These are phyloP conservation scores for Branchipolynoe longqiensis DNA, from an alignment of 2,888 invertebrate species.

Conservation along the genomic window DNA sequence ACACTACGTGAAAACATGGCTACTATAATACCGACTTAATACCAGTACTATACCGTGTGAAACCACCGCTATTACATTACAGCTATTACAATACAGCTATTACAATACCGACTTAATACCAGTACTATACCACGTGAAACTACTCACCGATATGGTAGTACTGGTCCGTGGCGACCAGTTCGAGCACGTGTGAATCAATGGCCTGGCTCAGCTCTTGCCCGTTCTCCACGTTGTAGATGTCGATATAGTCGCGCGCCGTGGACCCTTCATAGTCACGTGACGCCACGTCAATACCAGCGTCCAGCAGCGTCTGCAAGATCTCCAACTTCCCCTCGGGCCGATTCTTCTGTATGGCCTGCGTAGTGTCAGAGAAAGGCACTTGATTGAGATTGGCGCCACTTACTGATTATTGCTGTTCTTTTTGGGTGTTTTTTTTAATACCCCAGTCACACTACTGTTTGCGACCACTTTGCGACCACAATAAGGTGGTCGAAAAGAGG, in stretches of 20 bases:
- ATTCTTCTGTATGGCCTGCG: conserved; percentile 64
- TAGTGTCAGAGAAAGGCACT: background rate
- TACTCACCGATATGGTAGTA: conserved; percentile 58
- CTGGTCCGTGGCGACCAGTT: conserved; percentile 67
- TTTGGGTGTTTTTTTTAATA: too few relatives aligned
- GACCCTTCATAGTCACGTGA: conserved; percentile 71
- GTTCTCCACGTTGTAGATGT: conserved; percentile 64
- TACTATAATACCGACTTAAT: too few relatives aligned
- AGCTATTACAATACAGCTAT: too few relatives aligned
- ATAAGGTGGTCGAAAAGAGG: too few relatives aligned
- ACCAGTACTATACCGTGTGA: too few relatives aligned
- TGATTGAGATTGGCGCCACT: too few relatives aligned
- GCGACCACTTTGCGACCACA: too few relatives aligned
- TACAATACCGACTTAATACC: too few relatives aligned
- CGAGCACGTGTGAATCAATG: conserved; percentile 70
- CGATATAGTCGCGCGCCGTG: conserved; percentile 71
- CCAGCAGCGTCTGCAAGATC: conserved; percentile 69
- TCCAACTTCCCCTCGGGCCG: conserved; percentile 67
- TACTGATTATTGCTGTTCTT: too few relatives aligned
- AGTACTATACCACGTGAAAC: background rate
- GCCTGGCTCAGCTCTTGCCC: conserved; percentile 65
- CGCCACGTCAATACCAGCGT: conserved; percentile 71
- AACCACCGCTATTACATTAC: too few relatives aligned
- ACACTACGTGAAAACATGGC: too few relatives aligned
- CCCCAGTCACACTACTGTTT: too few relatives aligned